phyloP scores from a whole-genome alignment of 2,888 invertebrate genomes.

The Aphelenchoides bicaudatus region DNA sequence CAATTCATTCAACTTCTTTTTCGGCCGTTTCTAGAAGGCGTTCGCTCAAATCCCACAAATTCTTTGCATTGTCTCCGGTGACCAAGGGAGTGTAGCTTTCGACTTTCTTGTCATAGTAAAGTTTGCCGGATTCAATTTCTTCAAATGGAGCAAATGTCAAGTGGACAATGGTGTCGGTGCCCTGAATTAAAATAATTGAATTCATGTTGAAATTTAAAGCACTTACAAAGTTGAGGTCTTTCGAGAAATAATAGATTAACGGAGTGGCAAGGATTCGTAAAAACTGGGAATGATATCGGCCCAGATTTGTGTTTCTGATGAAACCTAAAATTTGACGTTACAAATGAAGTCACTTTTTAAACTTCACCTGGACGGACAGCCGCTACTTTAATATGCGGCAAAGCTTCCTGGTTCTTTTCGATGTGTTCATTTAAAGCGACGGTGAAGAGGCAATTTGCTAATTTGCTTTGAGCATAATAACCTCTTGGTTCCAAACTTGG shows the following conservation, averaged over 20 bases:
- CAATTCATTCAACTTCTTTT: not conserved
- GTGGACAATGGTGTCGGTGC: slow-evolving; percentile 75
- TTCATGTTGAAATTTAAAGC: not conserved
- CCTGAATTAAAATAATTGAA: slow-evolving; percentile 65
- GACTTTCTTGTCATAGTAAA: slow-evolving; percentile 66
- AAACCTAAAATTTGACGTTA: slow-evolving; percentile 23
- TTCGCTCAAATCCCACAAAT: slow-evolving; percentile 35
- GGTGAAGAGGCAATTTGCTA: slow-evolving; percentile 54
- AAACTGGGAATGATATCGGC: slow-evolving; percentile 33
- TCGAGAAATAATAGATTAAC: slow-evolving; percentile 53
- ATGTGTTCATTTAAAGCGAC: slow-evolving; percentile 32
- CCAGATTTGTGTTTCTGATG: slow-evolving; percentile 6
- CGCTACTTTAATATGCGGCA: slow-evolving; percentile 32
- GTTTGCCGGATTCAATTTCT: slow-evolving; percentile 69
- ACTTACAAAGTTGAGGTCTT: slow-evolving; percentile 45
- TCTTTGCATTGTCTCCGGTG: slow-evolving; percentile 32
- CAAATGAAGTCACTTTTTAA: slow-evolving; percentile 33
- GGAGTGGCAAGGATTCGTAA: slow-evolving; percentile 52
- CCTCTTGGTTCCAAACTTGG: slow-evolving; percentile 16
- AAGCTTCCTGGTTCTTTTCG: not conserved
- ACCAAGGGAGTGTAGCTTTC: slow-evolving; percentile 42
- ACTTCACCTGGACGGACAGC: slow-evolving; percentile 53
- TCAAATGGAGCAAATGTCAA: slow-evolving; percentile 72
- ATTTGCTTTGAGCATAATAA: slow-evolving; percentile 52
- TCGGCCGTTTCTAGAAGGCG: slow-evolving; percentile 10